A percentile compares a stretch with the other conserved stretches of the same genome.
These are phyloP conservation scores for Holacanthus passer DNA, from an alignment of 2,113 vertebrate species.

Conservation along the genomic window DNA sequence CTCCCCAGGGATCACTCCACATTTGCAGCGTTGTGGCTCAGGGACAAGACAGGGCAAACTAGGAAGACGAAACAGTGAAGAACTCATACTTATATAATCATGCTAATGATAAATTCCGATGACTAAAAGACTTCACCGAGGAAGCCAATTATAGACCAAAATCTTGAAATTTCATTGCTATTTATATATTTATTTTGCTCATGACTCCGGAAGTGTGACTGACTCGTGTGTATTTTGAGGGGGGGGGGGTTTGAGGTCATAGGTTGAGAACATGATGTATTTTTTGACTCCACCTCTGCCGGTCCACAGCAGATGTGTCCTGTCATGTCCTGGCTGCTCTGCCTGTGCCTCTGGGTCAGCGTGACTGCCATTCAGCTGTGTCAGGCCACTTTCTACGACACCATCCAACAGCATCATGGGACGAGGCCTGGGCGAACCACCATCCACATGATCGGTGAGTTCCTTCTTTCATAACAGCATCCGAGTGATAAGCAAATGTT, in stretches of 20 bases:
- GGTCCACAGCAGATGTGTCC: slow-evolving; percentile 90
- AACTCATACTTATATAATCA: slow-evolving; percentile 76
- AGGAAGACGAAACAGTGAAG: slow-evolving; percentile 59
- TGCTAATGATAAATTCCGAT: slow-evolving; percentile 65
- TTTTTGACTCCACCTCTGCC: slow-evolving; percentile 73
- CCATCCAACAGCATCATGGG: slow-evolving; percentile 93
- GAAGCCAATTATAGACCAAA: slow-evolving; percentile 38
- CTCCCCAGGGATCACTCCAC: slow-evolving; percentile 79
- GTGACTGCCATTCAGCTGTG: slow-evolving; percentile 92
- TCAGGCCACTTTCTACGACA: slow-evolving; percentile 94
- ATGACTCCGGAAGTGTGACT: slow-evolving; percentile 4
- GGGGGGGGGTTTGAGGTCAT: slow-evolving; percentile 25
- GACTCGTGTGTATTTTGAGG: not conserved
- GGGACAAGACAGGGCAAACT: slow-evolving; percentile 71
- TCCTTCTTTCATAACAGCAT: not conserved
- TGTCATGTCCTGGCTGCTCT: slow-evolving; percentile 97
- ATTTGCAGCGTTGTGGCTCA: slow-evolving; percentile 74
- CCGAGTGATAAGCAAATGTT: not conserved
- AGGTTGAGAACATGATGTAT: slow-evolving; percentile 53
- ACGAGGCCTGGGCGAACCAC: slow-evolving; percentile 91
- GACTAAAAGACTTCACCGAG: slow-evolving; percentile 57
- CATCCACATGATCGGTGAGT: slow-evolving; percentile 83
- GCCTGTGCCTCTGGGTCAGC: slow-evolving; percentile 93
- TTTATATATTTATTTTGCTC: slow-evolving; percentile 1
- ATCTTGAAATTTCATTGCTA: slow-evolving; percentile 7